Evolutionary conservation across 2,797 vertebrate species (phyloP), one percentile per base, ranked within the genome.

Genomic region (Leptodactylus fallax): DNA sequence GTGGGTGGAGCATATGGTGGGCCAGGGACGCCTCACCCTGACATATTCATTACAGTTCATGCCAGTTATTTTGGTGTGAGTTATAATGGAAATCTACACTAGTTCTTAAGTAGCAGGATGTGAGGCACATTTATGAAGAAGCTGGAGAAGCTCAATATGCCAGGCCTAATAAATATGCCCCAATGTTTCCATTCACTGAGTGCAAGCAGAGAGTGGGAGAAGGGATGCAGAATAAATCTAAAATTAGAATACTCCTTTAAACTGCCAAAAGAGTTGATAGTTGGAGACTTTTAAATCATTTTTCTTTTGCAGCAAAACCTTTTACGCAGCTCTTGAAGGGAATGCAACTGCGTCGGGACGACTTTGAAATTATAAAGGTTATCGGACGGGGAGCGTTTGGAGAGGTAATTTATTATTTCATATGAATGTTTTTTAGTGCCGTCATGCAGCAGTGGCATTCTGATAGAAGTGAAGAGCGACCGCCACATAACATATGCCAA

Each of bases 311-410:
- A 98, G 97, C 97, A 51, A 97, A 94, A 89, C 97, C 97, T 0
- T 98, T 98, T 91, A 97, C 97, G 65, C 95, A 96, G 63, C 91
- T 95, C 60, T 95, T 98, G 90, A 97, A 96, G 93, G 95, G 97
- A 86, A 96, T 98, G 96, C 94, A 97, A 2, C 96, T 98, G 45
- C 97, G 96, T 89, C 95, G 97, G 69, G 97, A 98, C 36, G 97
- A 98, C 93, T 98, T 98, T 78, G 97, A 98, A 93, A 98, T 98
- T 85, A 96, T 98, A 90, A 98, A 98, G 95, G 97, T 98, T 72
- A 98, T 98, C 2, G 97, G 97, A 88, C 95, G 97, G 93, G 97
- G 97, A 79, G 97, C 97, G 23, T 98, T 98, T 88, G 97, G 97
- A 69, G 97, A 98, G 97, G 97, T 98, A 93, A 69, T n/a, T 23